phyloP scores from a whole-genome alignment of 2,113 vertebrate species.

The Meleagris gallopavo region DNA sequence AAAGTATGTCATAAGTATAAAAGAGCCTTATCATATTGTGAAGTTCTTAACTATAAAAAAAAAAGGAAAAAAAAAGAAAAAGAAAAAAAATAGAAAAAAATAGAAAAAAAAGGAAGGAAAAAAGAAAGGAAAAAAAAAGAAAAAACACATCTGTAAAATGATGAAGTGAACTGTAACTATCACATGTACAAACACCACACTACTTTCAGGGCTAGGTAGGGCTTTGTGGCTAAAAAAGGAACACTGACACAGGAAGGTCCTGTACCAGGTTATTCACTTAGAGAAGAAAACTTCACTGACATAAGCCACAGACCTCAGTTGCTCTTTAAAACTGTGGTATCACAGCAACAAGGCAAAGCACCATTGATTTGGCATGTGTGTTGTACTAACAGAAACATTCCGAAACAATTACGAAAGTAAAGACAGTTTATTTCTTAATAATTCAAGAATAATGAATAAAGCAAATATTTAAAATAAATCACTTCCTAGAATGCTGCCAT shows the following conservation, averaged over 20 bases:
- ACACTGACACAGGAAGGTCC: neutral
- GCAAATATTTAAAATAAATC: neutral
- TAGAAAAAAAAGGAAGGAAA: neutral
- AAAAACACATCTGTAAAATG: neutral
- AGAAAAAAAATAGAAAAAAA: neutral
- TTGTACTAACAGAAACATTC: neutral
- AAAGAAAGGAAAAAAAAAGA: neutral
- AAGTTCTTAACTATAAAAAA: constrained; percentile 10
- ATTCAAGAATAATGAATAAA: neutral
- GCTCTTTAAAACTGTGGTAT: neutral
- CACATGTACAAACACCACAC: neutral
- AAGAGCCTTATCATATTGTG: neutral
- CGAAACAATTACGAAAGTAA: neutral
- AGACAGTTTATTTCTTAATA: neutral
- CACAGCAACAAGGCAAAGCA: neutral
- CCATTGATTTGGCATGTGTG: neutral
- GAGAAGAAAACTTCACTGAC: neutral
- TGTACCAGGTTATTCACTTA: neutral
- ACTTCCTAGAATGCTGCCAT: neutral
- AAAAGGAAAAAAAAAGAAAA: fast-evolving
- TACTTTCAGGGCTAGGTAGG: neutral
- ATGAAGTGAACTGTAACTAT: neutral
- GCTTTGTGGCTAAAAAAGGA: neutral
- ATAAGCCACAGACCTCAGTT: neutral
- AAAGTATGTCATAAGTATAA: constrained; percentile 59